Evolutionary conservation across 2,888 invertebrate genomes (phyloP).

Genomic region (Tenthredo distinguenda): DNA sequence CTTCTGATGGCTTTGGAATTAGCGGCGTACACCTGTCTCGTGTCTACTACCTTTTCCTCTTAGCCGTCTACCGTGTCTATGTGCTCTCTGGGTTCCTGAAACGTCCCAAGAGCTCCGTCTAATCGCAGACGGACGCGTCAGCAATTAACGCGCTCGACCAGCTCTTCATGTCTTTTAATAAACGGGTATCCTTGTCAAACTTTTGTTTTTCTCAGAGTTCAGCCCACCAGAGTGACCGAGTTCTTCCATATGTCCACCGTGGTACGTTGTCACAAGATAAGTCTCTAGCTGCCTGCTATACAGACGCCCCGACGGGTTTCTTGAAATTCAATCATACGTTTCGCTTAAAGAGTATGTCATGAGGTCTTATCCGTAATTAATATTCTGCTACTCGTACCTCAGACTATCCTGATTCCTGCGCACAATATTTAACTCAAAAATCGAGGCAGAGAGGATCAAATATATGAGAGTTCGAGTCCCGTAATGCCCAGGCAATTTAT

Average conservation of each 20-base stretch:
- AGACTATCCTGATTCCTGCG: not conserved
- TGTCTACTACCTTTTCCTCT: conserved; percentile 3
- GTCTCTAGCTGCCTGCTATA: not conserved
- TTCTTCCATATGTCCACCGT: not conserved
- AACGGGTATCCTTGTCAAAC: conserved; percentile 36
- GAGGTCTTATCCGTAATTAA: not conserved
- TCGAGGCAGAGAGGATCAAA: not conserved
- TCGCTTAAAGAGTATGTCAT: not conserved
- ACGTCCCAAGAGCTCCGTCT: not conserved
- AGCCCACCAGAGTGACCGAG: not conserved
- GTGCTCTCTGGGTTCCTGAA: conserved; percentile 3
- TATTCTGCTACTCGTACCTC: not conserved
- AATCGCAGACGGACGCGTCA: conserved; percentile 16
- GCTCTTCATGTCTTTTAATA: conserved; percentile 28
- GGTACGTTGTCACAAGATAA: conserved; percentile 13
- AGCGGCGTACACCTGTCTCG: conserved; percentile 3
- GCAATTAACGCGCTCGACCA: conserved; percentile 33
- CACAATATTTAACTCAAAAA: not conserved
- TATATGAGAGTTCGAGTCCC: not conserved
- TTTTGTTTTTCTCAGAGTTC: conserved; percentile 19
- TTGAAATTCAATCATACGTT: conserved; percentile 17
- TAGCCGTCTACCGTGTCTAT: not conserved
- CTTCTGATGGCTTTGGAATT: not conserved
- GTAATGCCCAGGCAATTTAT: not conserved
- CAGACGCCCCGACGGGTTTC: not conserved